Conservation (phyloP, 2,888 invertebrate species). For the Orthonychiurus folsomi region DNA sequence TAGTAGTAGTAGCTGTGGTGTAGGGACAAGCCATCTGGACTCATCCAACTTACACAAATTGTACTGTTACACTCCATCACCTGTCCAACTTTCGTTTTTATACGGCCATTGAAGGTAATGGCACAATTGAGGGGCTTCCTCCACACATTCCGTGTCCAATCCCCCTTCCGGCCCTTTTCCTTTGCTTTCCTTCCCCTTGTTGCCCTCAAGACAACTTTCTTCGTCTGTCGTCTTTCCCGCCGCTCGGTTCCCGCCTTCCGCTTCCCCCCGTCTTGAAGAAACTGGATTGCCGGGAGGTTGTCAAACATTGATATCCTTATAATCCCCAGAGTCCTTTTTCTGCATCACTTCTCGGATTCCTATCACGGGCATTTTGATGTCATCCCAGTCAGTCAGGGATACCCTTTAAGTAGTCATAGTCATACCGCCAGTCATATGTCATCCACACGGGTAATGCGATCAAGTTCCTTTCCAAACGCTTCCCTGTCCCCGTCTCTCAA, state of each 20-base stretch:
- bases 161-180: constrained; percentile 6
- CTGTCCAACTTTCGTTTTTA: not conserved
- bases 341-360: not conserved
- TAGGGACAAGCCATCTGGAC: too few relatives aligned
- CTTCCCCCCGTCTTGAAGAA: not conserved
- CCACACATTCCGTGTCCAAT: not conserved
- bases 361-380: not conserved
- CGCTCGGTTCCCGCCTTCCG: not conserved
- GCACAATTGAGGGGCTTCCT: not conserved
- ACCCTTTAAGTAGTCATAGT: too few relatives aligned
- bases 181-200: constrained; percentile 3
- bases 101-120: not conserved
- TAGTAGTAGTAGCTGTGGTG: too few relatives aligned
- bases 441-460: constrained; percentile 1
- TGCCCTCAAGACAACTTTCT: not conserved
- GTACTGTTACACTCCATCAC: not conserved
- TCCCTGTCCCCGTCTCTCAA: not conserved
- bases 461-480: not conserved
- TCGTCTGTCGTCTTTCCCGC: not conserved
- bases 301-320: constrained; percentile 1
- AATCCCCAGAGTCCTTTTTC: not conserved
- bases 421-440: not conserved
- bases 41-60: not conserved
- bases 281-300: not conserved
- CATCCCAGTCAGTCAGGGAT: too few relatives aligned